Conservation (phyloP, 2,888 invertebrate genomes). For the Fabriciana adippe region DNA sequence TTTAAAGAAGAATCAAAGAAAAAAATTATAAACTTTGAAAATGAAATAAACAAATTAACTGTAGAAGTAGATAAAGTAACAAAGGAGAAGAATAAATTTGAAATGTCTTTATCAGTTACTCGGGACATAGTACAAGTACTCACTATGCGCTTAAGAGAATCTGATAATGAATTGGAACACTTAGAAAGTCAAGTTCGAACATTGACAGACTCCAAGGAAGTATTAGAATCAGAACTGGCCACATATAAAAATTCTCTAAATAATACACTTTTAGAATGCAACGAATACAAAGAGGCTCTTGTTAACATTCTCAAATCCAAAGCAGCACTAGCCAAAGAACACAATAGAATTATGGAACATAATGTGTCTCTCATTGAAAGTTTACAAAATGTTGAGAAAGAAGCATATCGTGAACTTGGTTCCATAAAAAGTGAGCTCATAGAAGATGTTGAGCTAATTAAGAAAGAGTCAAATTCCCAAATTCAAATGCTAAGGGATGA, state of each 20-base stretch:
- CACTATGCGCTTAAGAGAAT: conserved; percentile 80
- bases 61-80: conserved; percentile 68
- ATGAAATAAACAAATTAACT: conserved; percentile 68
- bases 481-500: conserved; percentile 69
- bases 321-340: conserved; percentile 72
- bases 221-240: conserved; percentile 62
- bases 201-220: conserved; percentile 60
- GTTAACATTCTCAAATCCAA: conserved; percentile 75
- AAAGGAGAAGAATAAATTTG: conserved; percentile 80
- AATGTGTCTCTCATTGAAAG: conserved; percentile 75
- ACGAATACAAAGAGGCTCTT: conserved; percentile 75
- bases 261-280: conserved; percentile 66
- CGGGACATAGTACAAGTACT: conserved; percentile 83
- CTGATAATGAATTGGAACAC: conserved; percentile 83
- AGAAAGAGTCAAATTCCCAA: conserved; percentile 71
- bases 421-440: conserved; percentile 73
- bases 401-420: conserved; percentile 74
- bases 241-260: conserved; percentile 64
- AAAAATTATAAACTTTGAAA: conserved; percentile 67
- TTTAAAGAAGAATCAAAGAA: conserved; percentile 66
- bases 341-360: conserved; percentile 76
- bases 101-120: conserved; percentile 82
- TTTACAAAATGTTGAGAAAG: conserved; percentile 73
- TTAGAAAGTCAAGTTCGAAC: conserved; percentile 69
- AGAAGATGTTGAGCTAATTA: conserved; percentile 73